These are phyloP conservation scores for Chrysomela aeneicollis DNA, from an alignment of 2,888 invertebrate species.

Conservation along the genomic window DNA sequence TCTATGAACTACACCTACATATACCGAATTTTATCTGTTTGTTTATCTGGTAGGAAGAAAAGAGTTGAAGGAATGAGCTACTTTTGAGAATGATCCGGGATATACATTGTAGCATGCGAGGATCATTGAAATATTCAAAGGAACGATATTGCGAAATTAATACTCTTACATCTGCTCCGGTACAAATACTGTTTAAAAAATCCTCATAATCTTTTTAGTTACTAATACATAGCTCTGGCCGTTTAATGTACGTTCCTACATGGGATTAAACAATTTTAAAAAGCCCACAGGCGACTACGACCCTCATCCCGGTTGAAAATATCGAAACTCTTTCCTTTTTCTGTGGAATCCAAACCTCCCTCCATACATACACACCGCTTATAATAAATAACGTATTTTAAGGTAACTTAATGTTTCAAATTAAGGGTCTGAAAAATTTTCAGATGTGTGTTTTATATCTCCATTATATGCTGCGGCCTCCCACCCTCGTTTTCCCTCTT, in stretches of 20 bases:
- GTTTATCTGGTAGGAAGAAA: too few relatives aligned
- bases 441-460: slow-evolving; percentile 49
- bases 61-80: too few relatives aligned
- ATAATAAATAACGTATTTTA: slow-evolving; percentile 59
- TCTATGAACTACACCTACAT: too few relatives aligned
- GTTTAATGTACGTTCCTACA: slow-evolving; percentile 56
- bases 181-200: slow-evolving; percentile 50
- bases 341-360: slow-evolving; percentile 43
- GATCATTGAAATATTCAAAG: neutral
- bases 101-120: neutral
- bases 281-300: slow-evolving; percentile 50
- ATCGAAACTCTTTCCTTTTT: slow-evolving; percentile 54
- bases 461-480: slow-evolving; percentile 41
- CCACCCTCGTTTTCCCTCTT: slow-evolving; percentile 45
- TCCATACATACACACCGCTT: slow-evolving; percentile 22
- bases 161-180: slow-evolving; percentile 43
- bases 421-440: slow-evolving; percentile 58
- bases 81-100: too few relatives aligned
- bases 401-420: slow-evolving; percentile 58
- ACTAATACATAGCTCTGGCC: slow-evolving; percentile 54
- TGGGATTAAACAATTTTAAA: slow-evolving; percentile 57
- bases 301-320: slow-evolving; percentile 46
- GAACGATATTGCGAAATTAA: slow-evolving; percentile 35
- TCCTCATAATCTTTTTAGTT: slow-evolving; percentile 59
- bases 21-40: too few relatives aligned